Evolutionary conservation across 2,888 invertebrate genomes (phyloP), one percentile per base, ranked within the genome.

Genomic region (Pachymerium ferrugineum): DNA sequence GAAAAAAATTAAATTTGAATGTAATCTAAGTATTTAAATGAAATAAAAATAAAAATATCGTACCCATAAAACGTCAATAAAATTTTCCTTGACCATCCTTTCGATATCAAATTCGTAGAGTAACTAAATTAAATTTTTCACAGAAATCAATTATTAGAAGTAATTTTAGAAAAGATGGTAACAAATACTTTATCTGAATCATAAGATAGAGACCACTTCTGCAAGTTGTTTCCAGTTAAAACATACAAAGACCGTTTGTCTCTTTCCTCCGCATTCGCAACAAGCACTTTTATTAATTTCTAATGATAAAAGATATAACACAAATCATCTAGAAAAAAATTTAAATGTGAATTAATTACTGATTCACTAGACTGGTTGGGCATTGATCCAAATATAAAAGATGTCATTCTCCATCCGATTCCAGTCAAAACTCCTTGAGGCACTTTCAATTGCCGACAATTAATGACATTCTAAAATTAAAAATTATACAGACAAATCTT

Each of bases 361-460:
- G 78, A 77, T 76, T 82, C 83, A 29, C 80, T 77, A 3, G 81
- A 79, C 73, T 81, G 81, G 3, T 82, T 79, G 5, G 83, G 83
- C 62, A 83, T 80, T 16, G 83, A 81, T 1, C 93, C 92, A 82
- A 93, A 94, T 80, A 94, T 90, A 31, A 93, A 85, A 1, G 90
- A 88, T 0, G 92, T 90, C 81, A 94, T 89, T 74, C 89, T 85
- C 1, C 90, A 88, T 0, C 94, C 90, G 76, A 97, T 88, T 0
- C 95, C 94, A 6, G 94, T 93, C 47, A 97, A 86, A 78, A 84
- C 80, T n/a, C 84, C 83, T 70, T 82, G 82, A 10, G 82, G 83
- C 8, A 80, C 77, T 74, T 81, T 82, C 72, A 85, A 76, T 19
- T 81, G 79, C 5, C 80, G 80, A 75, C 82, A 83, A 38, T 77